Percentiles rank a stretch among this genome's conserved stretches.
These are phyloP conservation scores for Clarias batrachus DNA, from an alignment of 2,113 vertebrate species.

Conservation along the genomic window DNA sequence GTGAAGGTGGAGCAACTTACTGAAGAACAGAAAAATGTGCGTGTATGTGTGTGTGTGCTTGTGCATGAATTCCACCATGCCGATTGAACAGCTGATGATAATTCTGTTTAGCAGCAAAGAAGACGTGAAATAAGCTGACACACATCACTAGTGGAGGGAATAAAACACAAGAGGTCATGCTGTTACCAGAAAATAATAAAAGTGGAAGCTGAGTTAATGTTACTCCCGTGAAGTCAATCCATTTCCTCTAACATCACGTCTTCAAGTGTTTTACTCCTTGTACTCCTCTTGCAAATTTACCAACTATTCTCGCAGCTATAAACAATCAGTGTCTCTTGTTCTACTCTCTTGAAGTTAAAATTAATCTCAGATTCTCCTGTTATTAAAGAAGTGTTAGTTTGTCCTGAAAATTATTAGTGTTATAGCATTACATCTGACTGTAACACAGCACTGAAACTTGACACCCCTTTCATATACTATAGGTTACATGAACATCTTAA, in stretches of 20 bases:
- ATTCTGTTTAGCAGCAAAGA: background rate
- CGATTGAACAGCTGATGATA: background rate
- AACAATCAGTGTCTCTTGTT: no score
- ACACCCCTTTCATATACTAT: background rate
- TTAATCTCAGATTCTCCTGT: no score
- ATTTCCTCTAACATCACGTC: background rate
- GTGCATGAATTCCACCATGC: background rate
- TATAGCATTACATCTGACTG: background rate
- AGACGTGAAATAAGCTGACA: background rate
- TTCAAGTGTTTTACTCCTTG: background rate
- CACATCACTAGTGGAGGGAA: background rate
- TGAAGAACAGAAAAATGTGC: conserved; percentile 73
- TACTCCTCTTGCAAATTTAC: background rate
- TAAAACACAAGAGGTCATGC: background rate
- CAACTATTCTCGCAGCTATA: background rate
- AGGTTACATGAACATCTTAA: no score
- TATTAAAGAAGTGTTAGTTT: no score
- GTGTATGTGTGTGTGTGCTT: background rate
- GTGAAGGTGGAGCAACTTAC: conserved; percentile 69
- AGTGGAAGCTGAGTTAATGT: background rate
- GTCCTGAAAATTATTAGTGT: background rate
- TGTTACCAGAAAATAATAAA: background rate
- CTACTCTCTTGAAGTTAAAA: no score
- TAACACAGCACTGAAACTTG: no score
- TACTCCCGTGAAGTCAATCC: background rate